Evolutionary conservation across 2,888 invertebrate species (phyloP), one percentile per base, ranked within the genome.

Genomic region (Troides oblongomaculatus): DNA sequence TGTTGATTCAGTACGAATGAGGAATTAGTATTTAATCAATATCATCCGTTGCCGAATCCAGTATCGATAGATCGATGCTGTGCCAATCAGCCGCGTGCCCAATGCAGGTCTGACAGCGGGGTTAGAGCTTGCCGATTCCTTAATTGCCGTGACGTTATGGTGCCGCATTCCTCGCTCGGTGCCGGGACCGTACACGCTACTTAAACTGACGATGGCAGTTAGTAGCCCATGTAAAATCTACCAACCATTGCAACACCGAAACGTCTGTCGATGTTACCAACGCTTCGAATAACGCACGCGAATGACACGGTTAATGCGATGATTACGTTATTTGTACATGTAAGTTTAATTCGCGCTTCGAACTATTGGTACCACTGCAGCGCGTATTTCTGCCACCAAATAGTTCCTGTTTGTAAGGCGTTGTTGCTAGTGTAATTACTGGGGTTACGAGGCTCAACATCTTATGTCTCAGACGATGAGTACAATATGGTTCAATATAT

Each of bases 141-240:
- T 92, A 92, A 92, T 92, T 92, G 92, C 90, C 86, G 85, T 90
- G 92, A 92, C 92, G 92, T 92, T 91, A 91, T 90, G 92, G 91
- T 92, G 92, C 89, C 92, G 89, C 86, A 90, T 88, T 89, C 89
- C 87, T 77, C 77, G 74, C 77, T 74, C 72, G 72, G 73, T 78
- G 75, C 72, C 72, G 50, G 56, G 69, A 73, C 76, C 79, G 76
- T 76, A 80, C 74, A 81, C 79, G 85, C 89, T 88, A 88, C 88
- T 84, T 85, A 83, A 80, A 79, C 79, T 79, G 79, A 77, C 79
- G 75, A 74, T 78, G 75, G 78, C 79, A 81, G 79, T 72, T 66
- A 66, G 70, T 65, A 63, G 66, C 66, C 76, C 76, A 69, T 74
- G 74, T 75, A 73, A 74, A 74, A 73, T 71, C 71, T 73, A 73